Evolutionary conservation across 1,140 invertebrate species (phyloP), one percentile per base, ranked within the genome.

Genomic region (Stegodyphus dumicola): DNA sequence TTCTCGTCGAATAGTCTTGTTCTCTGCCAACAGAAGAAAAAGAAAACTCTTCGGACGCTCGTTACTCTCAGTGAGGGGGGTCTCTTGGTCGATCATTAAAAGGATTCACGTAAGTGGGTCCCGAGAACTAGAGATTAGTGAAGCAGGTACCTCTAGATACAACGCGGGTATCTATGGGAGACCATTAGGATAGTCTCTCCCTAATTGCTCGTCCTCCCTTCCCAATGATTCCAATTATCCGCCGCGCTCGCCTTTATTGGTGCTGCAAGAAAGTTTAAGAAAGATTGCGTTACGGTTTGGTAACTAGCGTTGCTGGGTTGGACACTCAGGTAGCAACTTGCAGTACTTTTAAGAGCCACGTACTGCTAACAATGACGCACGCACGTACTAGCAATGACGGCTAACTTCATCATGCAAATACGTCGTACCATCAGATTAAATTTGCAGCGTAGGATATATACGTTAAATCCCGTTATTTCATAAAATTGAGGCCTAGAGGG

Each of bases 91-190:
- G 67, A 66, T 79, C 77, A 66, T 81, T 81, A 81, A 81, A 73
- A 49, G 78, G 78, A 81, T 73, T 81, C 70, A 73, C 69, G 53
- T 81, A 81, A 81, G 78, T 73, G 78, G 78, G 69, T 49, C 11
- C 77, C 60, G 78, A 33, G 33, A 33, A 33, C 33, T 33, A 33
- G 33, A 33, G 33, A 33, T 33, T 33, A 33, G 33, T 33, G 33
- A 33, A 33, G 33, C 33, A 33, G 33, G 33, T 33, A 33, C 33
- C 33, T 33, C 33, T 33, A 33, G 33, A 33, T 33, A 33, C 33
- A 33, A 33, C 33, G 33, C 33, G 33, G 33, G 33, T 33, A 33
- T 60, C 56, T 60, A 15, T 60, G 4, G 56, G 15, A 60, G 56
- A 9, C 15, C 56, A 15, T 15, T 60, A 60, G 56, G 56, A 15